phyloP scores from a whole-genome alignment of 2,797 vertebrate genomes.

The Xerus rutilus region DNA sequence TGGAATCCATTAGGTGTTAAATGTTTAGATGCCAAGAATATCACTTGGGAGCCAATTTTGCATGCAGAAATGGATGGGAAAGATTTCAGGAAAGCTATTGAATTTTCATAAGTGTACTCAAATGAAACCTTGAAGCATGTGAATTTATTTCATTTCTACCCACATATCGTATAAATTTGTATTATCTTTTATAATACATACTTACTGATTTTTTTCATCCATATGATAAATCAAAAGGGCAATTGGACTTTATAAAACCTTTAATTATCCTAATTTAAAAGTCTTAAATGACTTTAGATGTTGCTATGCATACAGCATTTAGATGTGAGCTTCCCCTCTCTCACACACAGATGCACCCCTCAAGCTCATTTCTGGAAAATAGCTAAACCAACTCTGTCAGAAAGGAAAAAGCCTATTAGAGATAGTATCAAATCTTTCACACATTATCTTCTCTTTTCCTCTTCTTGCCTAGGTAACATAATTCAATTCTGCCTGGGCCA shows the following conservation, averaged over 20 bases:
- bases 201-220: neutral
- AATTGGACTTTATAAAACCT: neutral
- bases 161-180: constrained; percentile 36
- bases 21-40: constrained; percentile 39
- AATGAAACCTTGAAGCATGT: constrained; percentile 60
- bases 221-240: neutral
- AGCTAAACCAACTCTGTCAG: constrained; percentile 56
- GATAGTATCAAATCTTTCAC: constrained; percentile 57
- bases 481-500: constrained; percentile 74
- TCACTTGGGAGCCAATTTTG: constrained; percentile 60
- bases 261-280: neutral
- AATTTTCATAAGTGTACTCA: constrained; percentile 69
- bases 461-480: constrained; percentile 72
- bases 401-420: constrained; percentile 55
- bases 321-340: neutral
- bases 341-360: neutral
- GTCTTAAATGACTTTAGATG: neutral
- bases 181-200: constrained; percentile 9
- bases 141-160: constrained; percentile 45
- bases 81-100: constrained; percentile 62
- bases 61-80: constrained; percentile 51
- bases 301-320: neutral
- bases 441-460: constrained; percentile 55
- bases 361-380: constrained; percentile 62
- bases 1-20: constrained; percentile 62